Evolutionary conservation across 2,888 invertebrate species (phyloP).

Genomic region (Heliconius erato): DNA sequence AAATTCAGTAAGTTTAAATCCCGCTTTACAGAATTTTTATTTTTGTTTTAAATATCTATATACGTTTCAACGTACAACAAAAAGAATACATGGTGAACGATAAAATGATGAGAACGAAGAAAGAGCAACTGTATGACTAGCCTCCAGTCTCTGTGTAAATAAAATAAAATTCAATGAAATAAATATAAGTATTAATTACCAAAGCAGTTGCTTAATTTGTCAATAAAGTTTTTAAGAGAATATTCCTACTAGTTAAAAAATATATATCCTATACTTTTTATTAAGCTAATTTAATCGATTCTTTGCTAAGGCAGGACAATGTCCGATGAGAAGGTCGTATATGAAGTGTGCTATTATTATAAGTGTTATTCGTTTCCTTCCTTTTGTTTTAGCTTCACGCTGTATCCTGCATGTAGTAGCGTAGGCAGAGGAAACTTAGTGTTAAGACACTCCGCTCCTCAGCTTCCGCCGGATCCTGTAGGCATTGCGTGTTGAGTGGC

Average conservation of each 20-base stretch:
- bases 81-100: neutral
- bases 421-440: no score
- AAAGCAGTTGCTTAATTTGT: neutral
- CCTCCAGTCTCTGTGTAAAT: neutral
- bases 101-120: neutral
- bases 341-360: constrained; percentile 16
- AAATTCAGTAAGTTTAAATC: neutral
- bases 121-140: no score
- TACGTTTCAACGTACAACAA: neutral
- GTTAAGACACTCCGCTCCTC: no score
- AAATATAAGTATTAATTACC: neutral
- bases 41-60: neutral
- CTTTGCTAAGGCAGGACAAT: constrained; percentile 52
- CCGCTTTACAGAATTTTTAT: neutral
- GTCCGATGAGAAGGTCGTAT: constrained; percentile 55
- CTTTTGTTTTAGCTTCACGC: no score
- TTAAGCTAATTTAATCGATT: constrained; percentile 54
- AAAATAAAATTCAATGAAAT: neutral
- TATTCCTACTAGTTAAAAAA: neutral
- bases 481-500: no score
- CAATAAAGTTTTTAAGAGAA: neutral
- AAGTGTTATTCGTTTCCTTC: neutral
- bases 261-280: neutral
- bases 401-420: no score
- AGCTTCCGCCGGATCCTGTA: no score